Evolutionary conservation across 2,888 invertebrate genomes (phyloP).

Genomic region (Agrotis exclamationis): DNA sequence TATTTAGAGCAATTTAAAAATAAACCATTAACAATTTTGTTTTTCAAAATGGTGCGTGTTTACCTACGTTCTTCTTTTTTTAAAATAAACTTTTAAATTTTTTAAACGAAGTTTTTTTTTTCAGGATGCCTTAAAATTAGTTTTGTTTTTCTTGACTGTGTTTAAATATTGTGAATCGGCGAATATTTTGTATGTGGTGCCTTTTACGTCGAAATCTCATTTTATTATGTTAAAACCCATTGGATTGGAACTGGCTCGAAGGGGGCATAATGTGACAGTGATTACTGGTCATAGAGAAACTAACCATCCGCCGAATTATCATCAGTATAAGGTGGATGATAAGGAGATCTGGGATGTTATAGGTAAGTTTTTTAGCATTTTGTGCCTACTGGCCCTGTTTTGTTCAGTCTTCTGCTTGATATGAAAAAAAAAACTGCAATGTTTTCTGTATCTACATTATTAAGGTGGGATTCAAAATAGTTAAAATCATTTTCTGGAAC

Average conservation of each 20-base stretch:
- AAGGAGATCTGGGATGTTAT: slow-evolving; percentile 84
- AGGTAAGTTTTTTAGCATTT: slow-evolving; percentile 67
- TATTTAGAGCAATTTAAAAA: background rate
- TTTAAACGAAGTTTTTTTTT: slow-evolving; percentile 24
- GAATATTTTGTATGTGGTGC: slow-evolving; percentile 86
- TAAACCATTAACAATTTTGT: background rate
- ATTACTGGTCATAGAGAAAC: slow-evolving; percentile 81
- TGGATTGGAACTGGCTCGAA: slow-evolving; percentile 86
- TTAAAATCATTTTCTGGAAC: no score
- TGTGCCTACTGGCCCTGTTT: background rate
- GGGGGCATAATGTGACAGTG: slow-evolving; percentile 90
- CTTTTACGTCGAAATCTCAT: slow-evolving; percentile 88
- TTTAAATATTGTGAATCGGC: slow-evolving; percentile 71
- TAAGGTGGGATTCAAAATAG: no score
- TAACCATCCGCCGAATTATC: slow-evolving; percentile 80
- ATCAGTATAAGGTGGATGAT: slow-evolving; percentile 80
- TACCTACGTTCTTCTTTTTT: background rate
- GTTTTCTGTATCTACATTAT: background rate
- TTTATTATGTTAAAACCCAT: slow-evolving; percentile 85
- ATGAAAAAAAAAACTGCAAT: no score
- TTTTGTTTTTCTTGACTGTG: slow-evolving; percentile 49
- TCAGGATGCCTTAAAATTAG: slow-evolving; percentile 53
- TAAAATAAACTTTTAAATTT: slow-evolving; percentile 4
- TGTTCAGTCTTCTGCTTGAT: background rate
- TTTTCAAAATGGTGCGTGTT: slow-evolving; percentile 43